Evolutionary conservation across 2,797 vertebrate species (phyloP), one percentile per base, ranked within the genome.

Genomic region (Melanotaenia boesemani): DNA sequence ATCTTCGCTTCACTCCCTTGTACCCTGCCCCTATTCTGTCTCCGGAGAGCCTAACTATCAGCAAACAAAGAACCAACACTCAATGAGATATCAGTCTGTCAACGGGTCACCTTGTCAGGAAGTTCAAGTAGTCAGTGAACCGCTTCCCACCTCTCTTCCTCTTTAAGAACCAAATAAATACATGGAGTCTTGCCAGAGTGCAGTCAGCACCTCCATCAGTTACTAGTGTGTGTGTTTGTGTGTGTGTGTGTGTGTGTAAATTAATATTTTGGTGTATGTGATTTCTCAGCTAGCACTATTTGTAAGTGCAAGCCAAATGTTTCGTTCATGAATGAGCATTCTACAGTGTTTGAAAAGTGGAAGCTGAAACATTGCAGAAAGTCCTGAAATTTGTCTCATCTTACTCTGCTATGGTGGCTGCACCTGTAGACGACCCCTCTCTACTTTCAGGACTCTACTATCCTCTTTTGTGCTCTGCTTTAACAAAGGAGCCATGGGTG

Each of bases 1-100:
- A 91, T 88, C 86, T 82, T 57, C 75, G 67, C 52, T 76, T 70
- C 63, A 58, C 69, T 77, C 61, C 68, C 61, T 34, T 55, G 39
- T 63, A 68, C 80, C 80, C 72, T 26, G 1, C 84, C 82, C 83
- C 74, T 63, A 26, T 30, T 67, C 39, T n/a, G 52, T 9, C 67
- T 63, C 39, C 67, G 1, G 64, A 84, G 79, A 77, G 76, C 64
- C 67, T 66, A 63, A 65, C 60, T 90, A 91, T 93, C 74, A 81
- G 78, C 84, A 95, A 95, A 96, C 94, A 96, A 96, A 96, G 92
- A 93, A 54, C 85, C 79, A 57, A 87, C 94, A 94, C 95, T 95
- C 93, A 80, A 79, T 64, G 87, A 95, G 82, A 0, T 94, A 95
- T 95, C 93, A 91, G 91, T 93, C 94, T 96, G 95, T 95, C 94